phyloP scores from a whole-genome alignment of 1,140 invertebrate genomes.

The Aphidius gifuensis region DNA sequence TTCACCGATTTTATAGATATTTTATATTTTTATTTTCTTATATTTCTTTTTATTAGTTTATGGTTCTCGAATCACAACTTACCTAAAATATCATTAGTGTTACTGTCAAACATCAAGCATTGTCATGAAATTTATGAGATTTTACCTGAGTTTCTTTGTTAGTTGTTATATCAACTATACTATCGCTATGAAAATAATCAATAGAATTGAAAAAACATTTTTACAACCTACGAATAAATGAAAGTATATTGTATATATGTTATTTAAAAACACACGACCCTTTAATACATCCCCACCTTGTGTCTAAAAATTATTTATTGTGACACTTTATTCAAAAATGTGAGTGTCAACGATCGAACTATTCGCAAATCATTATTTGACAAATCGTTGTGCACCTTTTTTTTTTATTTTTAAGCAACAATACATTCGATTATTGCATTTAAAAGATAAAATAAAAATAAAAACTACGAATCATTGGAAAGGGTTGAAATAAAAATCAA shows the following conservation, averaged over 20 bases:
- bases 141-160: constrained; percentile 33
- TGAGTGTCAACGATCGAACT: constrained; percentile 8
- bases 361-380: constrained; percentile 21
- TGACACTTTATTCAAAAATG: constrained; percentile 17
- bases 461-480: not conserved
- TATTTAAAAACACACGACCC: constrained; percentile 5
- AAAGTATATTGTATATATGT: constrained; percentile 17
- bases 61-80: constrained; percentile 33
- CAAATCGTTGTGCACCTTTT: constrained; percentile 21
- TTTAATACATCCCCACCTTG: constrained; percentile 6
- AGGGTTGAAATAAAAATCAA: constrained; percentile 3
- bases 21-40: not conserved
- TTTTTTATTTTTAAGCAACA: not conserved
- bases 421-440: constrained; percentile 10
- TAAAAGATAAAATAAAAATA: not conserved
- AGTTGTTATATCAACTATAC: no score
- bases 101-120: constrained; percentile 40
- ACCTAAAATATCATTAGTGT: constrained; percentile 38
- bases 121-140: constrained; percentile 39
- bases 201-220: not conserved
- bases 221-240: constrained; percentile 3
- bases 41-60: constrained; percentile 38
- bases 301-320: constrained; percentile 17
- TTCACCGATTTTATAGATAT: constrained; percentile 43
- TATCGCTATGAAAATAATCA: not conserved